Evolutionary conservation across 2,113 vertebrate species (phyloP), one percentile per base, ranked within the genome.

Genomic region (Tetrao urogallus): DNA sequence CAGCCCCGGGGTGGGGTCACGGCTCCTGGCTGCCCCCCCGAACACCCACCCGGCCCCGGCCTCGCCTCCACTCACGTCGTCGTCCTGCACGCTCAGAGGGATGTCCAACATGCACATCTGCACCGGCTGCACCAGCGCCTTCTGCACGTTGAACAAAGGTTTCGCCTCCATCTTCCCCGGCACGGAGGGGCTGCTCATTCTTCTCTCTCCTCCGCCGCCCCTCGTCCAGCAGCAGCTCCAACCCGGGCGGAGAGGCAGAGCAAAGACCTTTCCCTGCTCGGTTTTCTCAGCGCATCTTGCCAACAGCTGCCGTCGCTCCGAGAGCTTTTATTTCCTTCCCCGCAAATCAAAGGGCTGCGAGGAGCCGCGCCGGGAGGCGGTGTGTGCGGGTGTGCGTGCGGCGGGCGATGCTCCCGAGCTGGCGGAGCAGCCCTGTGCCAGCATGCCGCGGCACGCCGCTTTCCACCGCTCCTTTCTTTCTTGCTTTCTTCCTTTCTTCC

Each of bases 61-160:
- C 69, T 42, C 4, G 67, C 86, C 83, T 6, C 48, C 82, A 96
- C 99, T 99, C 92, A 99, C 98, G 97, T 98, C 98, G 25, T 98
- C 98, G 6, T 98, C 98, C 96, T 98, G 97, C 94, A 98, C 95
- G 84, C 97, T 98, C 82, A 98, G 97, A 27, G 98, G 98, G 95
- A 98, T 98, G 88, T 98, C 98, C 89, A 99, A 89, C 98, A 99
- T 98, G 97, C 98, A 98, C 97, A 97, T 98, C 96, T 97, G 98
- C 95, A 98, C 97, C 0, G 98, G 98, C 96, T 98, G 98, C 77
- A 98, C 98, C 84, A 99, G 97, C 27, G 98, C 98, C 97, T 98
- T 98, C 91, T 98, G 98, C 86, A 99, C 97, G 74, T 96, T 98
- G 98, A 98, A 99, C 92, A 97, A 83, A 74, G 98, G 97, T 96